Evolutionary conservation across 2,888 invertebrate species (phyloP).

Genomic region (Pherbina coryleti): DNA sequence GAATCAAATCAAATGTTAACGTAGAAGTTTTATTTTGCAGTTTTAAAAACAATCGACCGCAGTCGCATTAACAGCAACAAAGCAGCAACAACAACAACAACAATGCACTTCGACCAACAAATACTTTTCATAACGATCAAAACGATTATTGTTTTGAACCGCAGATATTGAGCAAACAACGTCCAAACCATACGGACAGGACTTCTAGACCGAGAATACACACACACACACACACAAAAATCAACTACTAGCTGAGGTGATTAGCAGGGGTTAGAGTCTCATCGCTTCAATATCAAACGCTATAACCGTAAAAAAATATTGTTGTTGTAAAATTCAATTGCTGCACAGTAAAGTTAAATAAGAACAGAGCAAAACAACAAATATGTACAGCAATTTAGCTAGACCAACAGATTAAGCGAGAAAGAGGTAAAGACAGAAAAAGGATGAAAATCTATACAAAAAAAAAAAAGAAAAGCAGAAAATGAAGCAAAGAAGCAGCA

Average conservation of each 20-base stretch:
- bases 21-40: not conserved
- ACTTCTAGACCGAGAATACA: not conserved
- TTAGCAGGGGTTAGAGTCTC: too few relatives aligned
- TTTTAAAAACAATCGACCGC: conserved; percentile 1
- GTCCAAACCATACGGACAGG: not conserved
- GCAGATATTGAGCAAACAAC: conserved; percentile 19
- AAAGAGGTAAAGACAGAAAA: not conserved
- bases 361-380: conserved; percentile 20
- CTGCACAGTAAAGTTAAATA: conserved; percentile 41
- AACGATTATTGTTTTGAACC: conserved; percentile 38
- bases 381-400: not conserved
- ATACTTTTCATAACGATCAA: conserved; percentile 34
- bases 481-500: not conserved
- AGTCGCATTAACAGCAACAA: not conserved
- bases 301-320: conserved; percentile 24
- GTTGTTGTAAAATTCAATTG: conserved; percentile 45
- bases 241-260: not conserved
- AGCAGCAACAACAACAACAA: not conserved
- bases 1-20: conserved; percentile 33
- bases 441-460: not conserved
- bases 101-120: conserved; percentile 19
- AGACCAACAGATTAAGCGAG: not conserved
- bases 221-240: not conserved
- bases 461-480: not conserved
- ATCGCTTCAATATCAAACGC: not conserved